Evolutionary conservation across 2,797 vertebrate genomes (phyloP), one percentile per base, ranked within the genome.

Genomic region (Mus spretus): DNA sequence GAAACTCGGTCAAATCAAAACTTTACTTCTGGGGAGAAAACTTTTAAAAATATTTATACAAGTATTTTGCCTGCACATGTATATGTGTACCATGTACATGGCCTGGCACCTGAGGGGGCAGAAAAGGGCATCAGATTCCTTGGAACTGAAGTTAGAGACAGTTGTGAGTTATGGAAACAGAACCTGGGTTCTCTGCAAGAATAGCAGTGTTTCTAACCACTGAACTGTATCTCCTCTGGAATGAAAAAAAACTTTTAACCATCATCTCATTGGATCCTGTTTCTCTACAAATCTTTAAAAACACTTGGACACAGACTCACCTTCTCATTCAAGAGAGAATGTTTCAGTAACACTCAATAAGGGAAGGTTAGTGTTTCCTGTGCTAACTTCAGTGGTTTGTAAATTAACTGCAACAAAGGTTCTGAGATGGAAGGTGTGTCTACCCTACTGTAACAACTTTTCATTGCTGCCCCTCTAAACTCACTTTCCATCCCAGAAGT

Each of bases 221-320:
- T 78, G 44, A 50, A 28, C 11, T 11, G 2, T 24, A 75, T 28
- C 75, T 50, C 75, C 75, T 78, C 44, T 77, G 74, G 74, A 72
- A 37, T 72, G 5, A 44, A 44, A 31, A 22, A 37, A 17, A 24
- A 44, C 37, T 13, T 47, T 77, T 17, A 80, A n/a, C 78, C 57
- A 86, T 44, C 86, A n/a, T 28, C 17, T 75, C 47, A 94, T 13
- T 93, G 31, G 90, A 67, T 83, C 92, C 1, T 92, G n/a, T 94
- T 92, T 90, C 47, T 79, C 22, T 70, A 90, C 47, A 75, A 88
- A 28, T 83, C 59, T 55, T 79, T 50, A 47, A 80, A 80, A 79
- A 10, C 53, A 50, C 19, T 13, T 20, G 40, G 75, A 77, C 40
- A 77, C 44, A 47, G 13, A 12, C 28, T 47, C 50, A 50, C 3